A percentile compares a stretch with the other conserved stretches of the same genome.
Evolutionary conservation across 2,113 vertebrate genomes (phyloP).

Genomic region (Sinocyclocheilus rhinocerous): DNA sequence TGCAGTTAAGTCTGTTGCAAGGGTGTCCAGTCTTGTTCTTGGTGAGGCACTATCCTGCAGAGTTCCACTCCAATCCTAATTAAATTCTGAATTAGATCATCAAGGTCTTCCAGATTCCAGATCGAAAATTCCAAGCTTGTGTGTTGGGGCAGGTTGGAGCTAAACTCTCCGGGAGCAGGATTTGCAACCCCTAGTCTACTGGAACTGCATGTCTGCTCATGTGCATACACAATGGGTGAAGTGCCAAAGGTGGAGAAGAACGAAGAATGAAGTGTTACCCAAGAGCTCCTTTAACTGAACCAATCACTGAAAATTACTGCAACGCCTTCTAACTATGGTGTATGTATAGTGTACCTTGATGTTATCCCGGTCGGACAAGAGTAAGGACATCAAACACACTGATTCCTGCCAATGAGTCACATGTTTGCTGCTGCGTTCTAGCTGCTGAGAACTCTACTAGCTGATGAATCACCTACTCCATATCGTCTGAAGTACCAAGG

Average conservation of each 20-base stretch:
- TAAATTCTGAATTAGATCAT: background rate
- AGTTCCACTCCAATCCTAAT: background rate
- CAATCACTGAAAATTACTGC: background rate
- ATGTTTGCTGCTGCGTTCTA: too few species aligned
- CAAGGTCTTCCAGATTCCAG: background rate
- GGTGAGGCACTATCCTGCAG: background rate
- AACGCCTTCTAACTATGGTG: background rate
- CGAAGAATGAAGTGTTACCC: background rate
- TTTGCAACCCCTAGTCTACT: background rate
- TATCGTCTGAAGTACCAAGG: too few species aligned
- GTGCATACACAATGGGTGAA: background rate
- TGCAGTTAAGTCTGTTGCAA: background rate
- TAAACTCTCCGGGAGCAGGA: background rate
- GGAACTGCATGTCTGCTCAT: background rate
- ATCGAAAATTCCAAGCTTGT: background rate
- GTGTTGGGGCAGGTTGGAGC: background rate
- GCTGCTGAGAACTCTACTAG: too few species aligned
- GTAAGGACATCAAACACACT: too few species aligned
- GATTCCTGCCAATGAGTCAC: too few species aligned
- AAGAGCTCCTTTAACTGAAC: background rate
- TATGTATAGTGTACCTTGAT: too few species aligned
- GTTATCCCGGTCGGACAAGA: too few species aligned
- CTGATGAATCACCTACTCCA: too few species aligned
- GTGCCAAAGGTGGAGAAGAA: background rate
- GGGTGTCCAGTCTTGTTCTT: background rate